Base-by-base conservation (phyloP, 1,140 invertebrate genomes). In the Drosophila serrata region DNA sequence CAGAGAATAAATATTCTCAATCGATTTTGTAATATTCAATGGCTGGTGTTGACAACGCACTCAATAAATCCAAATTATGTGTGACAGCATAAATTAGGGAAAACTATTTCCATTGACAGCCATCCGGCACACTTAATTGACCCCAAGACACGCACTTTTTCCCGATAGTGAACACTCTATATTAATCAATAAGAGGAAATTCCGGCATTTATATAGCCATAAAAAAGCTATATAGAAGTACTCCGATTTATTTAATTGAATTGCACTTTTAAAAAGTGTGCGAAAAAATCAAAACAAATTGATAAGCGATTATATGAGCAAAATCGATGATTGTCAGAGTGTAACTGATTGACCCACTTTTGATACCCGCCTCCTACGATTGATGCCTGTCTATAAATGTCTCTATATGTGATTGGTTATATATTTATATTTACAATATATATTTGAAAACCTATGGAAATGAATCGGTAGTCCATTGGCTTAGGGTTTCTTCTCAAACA, bases 61-160 rank as follows among this genome's bases (percentile, higher is more conserved):
- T 49, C 72, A 87, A 87, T 87, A 87, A 87, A 87, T 88, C 63
- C 37, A 62, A 80, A 88, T 88, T 82, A 87, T 88, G 63, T 86
- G 60, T 75, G 69, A 72, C 55, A 55, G 53, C 69, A 75, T 81
- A 86, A 81, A 64, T 84, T 78, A 75, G 53, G 48, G 42, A 29
- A 69, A 37, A 43, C 46, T 67, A 39, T 67, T 84, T 67, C 39
- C 46, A 65, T 45, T 49, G 75, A 79, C 57, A 78, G 49, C 75
- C 37, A 40, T 70, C 58, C 48, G 76, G 49, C 46, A 70, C 55
- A 80, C 59, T 73, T 61, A 73, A 85, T 85, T 86, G 75, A 86
- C 79, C 82, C 62, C 75, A 59, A 72, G 43, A 33, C 81, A 80
- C 65, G 40, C 61, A 58, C 39, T 77, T 58, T 46, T 46, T 46